These are phyloP conservation scores for Habrosyne pyritoides DNA, from an alignment of 2,888 invertebrate genomes.

Conservation along the genomic window DNA sequence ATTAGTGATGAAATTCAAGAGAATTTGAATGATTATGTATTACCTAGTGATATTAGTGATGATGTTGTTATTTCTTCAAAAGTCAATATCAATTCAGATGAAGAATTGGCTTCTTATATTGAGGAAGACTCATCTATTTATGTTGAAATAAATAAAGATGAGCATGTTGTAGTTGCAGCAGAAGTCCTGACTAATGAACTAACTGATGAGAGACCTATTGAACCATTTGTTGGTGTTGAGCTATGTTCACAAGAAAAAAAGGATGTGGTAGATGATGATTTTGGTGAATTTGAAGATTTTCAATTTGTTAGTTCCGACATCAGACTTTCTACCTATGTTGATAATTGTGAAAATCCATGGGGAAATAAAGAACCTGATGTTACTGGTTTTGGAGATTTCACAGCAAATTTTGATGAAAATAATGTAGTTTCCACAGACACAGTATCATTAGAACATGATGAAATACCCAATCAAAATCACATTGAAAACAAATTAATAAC, in stretches of 20 bases:
- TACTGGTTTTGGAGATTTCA: slow-evolving; percentile 62
- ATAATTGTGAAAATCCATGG: slow-evolving; percentile 68
- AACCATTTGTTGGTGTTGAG: slow-evolving; percentile 8
- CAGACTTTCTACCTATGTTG: slow-evolving; percentile 37
- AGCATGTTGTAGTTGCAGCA: slow-evolving; percentile 9
- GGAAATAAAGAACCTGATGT: slow-evolving; percentile 44
- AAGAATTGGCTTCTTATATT: background rate
- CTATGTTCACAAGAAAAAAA: slow-evolving; percentile 10
- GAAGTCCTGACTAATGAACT: slow-evolving; percentile 2
- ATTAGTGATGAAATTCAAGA: slow-evolving; percentile 26
- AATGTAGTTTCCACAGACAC: slow-evolving; percentile 15
- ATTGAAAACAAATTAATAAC: slow-evolving; percentile 24
- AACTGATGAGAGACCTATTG: no score
- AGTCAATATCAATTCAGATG: background rate
- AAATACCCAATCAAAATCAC: slow-evolving; percentile 2
- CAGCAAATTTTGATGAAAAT: slow-evolving; percentile 63
- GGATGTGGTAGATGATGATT: slow-evolving; percentile 57
- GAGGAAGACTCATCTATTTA: slow-evolving; percentile 18
- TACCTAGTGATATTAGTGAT: slow-evolving; percentile 10
- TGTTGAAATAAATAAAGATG: slow-evolving; percentile 7
- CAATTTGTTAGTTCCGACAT: slow-evolving; percentile 56
- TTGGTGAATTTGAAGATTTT: slow-evolving; percentile 82
- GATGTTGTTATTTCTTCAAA: background rate
- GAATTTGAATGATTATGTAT: slow-evolving; percentile 25
- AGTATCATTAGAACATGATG: slow-evolving; percentile 17